A percentile compares a stretch with the other conserved stretches of the same genome.
phyloP scores from a whole-genome alignment of 2,113 vertebrate genomes.

The Entelurus aequoreus region DNA sequence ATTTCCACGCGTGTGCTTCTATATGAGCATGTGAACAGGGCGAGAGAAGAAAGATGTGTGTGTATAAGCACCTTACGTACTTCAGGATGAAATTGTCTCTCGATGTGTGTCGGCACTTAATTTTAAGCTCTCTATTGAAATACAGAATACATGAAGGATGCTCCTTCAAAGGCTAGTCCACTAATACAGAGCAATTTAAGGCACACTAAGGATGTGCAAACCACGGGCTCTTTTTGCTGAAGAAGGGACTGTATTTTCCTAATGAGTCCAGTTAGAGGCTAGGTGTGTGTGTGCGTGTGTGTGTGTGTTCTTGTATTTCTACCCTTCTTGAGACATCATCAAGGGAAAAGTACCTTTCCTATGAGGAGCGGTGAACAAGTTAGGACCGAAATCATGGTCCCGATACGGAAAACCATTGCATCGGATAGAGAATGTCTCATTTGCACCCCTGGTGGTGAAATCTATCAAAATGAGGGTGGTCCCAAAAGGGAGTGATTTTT shows the following conservation, averaged over 20 bases:
- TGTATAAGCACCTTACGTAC: conserved; percentile 22
- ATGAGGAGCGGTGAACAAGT: too few species aligned
- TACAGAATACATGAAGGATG: conserved; percentile 13
- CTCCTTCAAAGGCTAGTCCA: conserved; percentile 31
- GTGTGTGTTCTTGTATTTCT: too few species aligned
- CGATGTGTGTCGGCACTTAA: conserved; percentile 18
- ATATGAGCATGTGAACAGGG: not conserved
- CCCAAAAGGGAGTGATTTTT: too few species aligned
- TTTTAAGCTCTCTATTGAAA: conserved; percentile 36
- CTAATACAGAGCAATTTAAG: conserved; percentile 20
- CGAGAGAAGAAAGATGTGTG: conserved; percentile 9
- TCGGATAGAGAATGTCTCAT: too few species aligned
- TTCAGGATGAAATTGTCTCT: conserved; percentile 20
- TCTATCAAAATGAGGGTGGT: too few species aligned
- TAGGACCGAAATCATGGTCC: too few species aligned
- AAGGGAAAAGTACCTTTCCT: too few species aligned
- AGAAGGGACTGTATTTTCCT: conserved; percentile 26
- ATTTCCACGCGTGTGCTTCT: conserved; percentile 35
- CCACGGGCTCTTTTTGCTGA: conserved; percentile 19
- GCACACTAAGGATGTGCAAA: conserved; percentile 20
- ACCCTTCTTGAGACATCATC: too few species aligned
- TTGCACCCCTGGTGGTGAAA: too few species aligned
- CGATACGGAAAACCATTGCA: too few species aligned
- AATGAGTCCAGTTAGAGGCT: conserved; percentile 37
- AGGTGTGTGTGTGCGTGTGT: conserved; percentile 6